Evolutionary conservation across 1,140 invertebrate species (phyloP).

Genomic region (Drosophila azteca): DNA sequence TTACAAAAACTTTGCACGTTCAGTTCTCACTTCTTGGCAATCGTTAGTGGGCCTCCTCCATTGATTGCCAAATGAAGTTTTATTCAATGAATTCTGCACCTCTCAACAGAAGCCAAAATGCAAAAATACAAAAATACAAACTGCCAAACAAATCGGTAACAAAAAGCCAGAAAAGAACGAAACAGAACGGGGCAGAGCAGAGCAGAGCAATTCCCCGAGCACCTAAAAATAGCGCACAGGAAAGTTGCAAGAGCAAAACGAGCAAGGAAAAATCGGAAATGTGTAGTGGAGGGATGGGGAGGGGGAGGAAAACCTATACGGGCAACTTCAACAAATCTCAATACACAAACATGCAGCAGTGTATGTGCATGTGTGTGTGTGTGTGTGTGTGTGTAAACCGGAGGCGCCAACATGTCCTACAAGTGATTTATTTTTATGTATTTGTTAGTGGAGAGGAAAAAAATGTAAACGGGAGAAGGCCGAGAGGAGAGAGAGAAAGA

Average conservation of each 20-base stretch:
- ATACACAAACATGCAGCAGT: constrained; percentile 59
- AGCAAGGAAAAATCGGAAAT: constrained; percentile 17
- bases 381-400: constrained; percentile 61
- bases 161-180: constrained; percentile 17
- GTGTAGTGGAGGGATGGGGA: background rate
- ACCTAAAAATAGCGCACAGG: constrained; percentile 50
- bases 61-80: too few relatives aligned
- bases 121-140: constrained; percentile 25
- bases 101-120: constrained; percentile 4
- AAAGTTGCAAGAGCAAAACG: constrained; percentile 32
- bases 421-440: constrained; percentile 83
- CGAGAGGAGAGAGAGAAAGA: constrained; percentile 32
- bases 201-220: constrained; percentile 26
- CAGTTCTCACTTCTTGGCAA: too few relatives aligned
- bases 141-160: constrained; percentile 30
- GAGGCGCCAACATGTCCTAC: constrained; percentile 81
- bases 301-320: constrained; percentile 53
- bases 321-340: constrained; percentile 72
- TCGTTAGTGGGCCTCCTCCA: too few relatives aligned
- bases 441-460: constrained; percentile 72
- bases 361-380: constrained; percentile 18
- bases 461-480: constrained; percentile 15
- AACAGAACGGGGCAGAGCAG: constrained; percentile 1
- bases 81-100: too few relatives aligned
- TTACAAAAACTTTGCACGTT: too few relatives aligned